Percentiles rank a stretch among this genome's conserved stretches.
phyloP scores from a whole-genome alignment of 2,797 vertebrate genomes.

The Acropternis orthonyx region DNA sequence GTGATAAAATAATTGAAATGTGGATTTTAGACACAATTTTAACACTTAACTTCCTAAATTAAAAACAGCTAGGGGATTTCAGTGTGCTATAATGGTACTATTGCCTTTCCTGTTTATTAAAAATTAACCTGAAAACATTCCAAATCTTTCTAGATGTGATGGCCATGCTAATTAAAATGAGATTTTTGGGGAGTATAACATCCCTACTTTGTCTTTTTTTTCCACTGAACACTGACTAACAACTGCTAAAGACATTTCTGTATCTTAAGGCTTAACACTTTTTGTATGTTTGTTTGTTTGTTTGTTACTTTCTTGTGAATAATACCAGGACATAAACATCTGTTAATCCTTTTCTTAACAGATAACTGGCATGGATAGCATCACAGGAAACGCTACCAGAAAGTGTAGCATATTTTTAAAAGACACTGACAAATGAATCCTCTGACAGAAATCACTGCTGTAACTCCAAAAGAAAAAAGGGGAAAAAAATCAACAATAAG shows the following conservation, averaged over 20 bases:
- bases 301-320: background rate
- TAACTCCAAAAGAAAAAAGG: background rate
- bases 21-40: constrained; percentile 62
- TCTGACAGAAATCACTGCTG: background rate
- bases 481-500: background rate
- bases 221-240: background rate
- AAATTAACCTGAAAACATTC: constrained; percentile 25
- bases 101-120: constrained; percentile 36
- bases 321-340: background rate
- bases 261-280: background rate
- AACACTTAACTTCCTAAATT: constrained; percentile 50
- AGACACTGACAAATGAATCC: background rate
- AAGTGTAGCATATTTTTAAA: background rate
- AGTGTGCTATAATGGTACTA: background rate
- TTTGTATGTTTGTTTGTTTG: background rate
- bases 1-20: constrained; percentile 69
- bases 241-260: background rate
- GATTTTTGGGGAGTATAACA: background rate
- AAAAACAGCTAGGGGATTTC: constrained; percentile 39
- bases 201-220: background rate
- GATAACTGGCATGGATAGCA: background rate
- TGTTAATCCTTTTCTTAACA: background rate
- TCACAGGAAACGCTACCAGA: background rate
- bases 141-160: background rate
- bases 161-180: background rate